Conservation (phyloP, 2,113 vertebrate species). For the Eulemur macaco region DNA sequence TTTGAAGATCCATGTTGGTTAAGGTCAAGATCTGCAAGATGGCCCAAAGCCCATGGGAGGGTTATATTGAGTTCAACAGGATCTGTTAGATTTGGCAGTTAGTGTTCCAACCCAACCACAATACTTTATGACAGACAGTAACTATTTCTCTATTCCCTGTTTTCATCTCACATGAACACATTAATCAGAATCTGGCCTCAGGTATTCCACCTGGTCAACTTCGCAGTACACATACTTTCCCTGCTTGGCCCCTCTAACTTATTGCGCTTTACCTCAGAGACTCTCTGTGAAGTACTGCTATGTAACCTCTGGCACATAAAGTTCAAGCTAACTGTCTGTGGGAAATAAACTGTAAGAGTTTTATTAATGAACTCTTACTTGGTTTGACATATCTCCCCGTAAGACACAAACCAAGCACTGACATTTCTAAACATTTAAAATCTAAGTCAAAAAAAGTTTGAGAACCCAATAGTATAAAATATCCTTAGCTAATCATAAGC, state of each 20-base stretch:
- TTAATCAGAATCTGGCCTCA: conserved; percentile 12
- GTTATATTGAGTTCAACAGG: conserved; percentile 35
- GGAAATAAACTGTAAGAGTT: conserved; percentile 10
- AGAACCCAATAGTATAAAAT: conserved; percentile 17
- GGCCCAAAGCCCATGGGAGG: neutral
- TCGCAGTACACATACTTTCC: neutral
- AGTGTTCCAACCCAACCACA: neutral
- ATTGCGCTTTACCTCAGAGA: neutral
- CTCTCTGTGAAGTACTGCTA: neutral
- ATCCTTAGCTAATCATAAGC: neutral
- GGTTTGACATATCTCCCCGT: neutral
- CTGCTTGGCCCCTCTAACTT: neutral
- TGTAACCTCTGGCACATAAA: neutral
- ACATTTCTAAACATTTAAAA: conserved; percentile 42
- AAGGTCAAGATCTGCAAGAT: conserved; percentile 2
- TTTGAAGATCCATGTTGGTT: neutral
- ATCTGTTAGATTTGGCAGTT: neutral
- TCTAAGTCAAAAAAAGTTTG: neutral
- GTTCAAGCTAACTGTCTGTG: conserved; percentile 28
- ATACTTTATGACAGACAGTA: conserved; percentile 13
- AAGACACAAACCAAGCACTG: conserved; percentile 14
- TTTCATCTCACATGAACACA: neutral
- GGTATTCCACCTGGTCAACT: neutral
- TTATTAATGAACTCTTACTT: conserved; percentile 37
- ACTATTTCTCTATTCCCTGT: neutral